Evolutionary conservation across 2,113 vertebrate species (phyloP), one percentile per base, ranked within the genome.

Genomic region (Erythrocebus patas): DNA sequence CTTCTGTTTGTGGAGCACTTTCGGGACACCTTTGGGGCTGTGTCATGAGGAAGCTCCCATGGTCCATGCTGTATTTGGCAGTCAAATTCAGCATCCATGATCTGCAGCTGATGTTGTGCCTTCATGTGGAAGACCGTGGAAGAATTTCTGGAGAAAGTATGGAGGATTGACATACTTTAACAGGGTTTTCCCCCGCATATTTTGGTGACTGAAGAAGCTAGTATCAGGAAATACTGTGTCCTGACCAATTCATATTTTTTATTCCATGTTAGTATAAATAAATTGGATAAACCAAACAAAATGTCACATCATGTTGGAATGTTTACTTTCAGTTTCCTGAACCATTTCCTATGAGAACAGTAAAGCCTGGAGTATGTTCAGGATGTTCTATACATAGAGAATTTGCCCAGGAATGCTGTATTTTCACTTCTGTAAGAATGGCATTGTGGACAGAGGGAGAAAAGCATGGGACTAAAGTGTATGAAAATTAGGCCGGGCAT

Each of bases 241-340:
- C 82, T 83, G 20, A 87, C 89, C 40, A 83, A 13, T 32, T 75
- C 61, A 17, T 68, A 43, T 75, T 91, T 85, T 88, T 72, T 43
- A 79, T 89, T 82, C 22, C 43, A 70, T 35, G n/a, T 86, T 86
- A 64, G 38, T 22, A 68, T 89, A 82, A 78, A 64, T 78, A 89
- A 82, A 64, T 73, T 68, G 10, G 57, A 78, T 72, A 93, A 72
- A 83, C 25, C 66, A 95, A 96, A 55, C 87, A 90, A 92, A 85
- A 78, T 13, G 35, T 75, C 66, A 79, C 8, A 2, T 72, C 55
- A 61, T 40, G 73, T 43, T 76, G 27, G 22, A 86, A 81, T 95
- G 59, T 91, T 93, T 91, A 86, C 43, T 92, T 94, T 93, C 43
- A 4, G 18, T 86, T 88, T 94, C 95, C 35, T 93, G 40, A 93